Conservation (phyloP, 2,797 vertebrate genomes). For the Mastacembelus armatus region DNA sequence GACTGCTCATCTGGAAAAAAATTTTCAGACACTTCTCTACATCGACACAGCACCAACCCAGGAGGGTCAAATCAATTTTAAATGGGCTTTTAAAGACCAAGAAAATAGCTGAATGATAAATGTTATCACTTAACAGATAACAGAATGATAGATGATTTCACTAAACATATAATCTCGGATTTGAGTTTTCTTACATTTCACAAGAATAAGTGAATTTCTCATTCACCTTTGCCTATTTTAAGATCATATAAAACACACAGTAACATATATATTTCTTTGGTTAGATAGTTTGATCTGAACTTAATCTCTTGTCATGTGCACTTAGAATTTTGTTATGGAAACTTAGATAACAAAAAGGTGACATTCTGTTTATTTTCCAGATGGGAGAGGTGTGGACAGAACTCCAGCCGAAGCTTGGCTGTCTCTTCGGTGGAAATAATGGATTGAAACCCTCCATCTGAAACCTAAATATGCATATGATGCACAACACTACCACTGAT, state of each 20-base stretch:
- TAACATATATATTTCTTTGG: constrained; percentile 10
- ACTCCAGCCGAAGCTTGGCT: constrained; percentile 93
- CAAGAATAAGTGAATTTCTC: too few species aligned
- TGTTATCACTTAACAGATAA: constrained; percentile 19
- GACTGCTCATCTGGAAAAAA: constrained; percentile 45
- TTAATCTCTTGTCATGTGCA: neutral
- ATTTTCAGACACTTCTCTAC: constrained; percentile 9
- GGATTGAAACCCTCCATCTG: constrained; percentile 77
- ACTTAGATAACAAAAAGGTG: neutral
- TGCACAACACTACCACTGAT: constrained; percentile 18
- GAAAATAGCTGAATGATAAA: constrained; percentile 37
- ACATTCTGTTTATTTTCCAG: constrained; percentile 71
- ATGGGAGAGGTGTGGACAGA: constrained; percentile 98
- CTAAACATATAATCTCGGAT: constrained; percentile 19
- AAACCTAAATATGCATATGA: constrained; percentile 66
- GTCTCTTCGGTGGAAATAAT: constrained; percentile 88
- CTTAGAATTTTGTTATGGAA: neutral
- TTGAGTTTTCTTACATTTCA: constrained; percentile 25
- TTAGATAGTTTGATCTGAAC: neutral
- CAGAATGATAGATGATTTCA: constrained; percentile 35
- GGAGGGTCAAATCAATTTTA: constrained; percentile 31
- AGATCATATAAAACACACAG: constrained; percentile 16
- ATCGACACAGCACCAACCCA: neutral
- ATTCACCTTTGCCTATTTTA: neutral
- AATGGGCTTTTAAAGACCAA: constrained; percentile 46